Percentiles rank a stretch among this genome's conserved stretches.
Evolutionary conservation across 2,888 invertebrate species (phyloP).

Genomic region (Cephus spinipes): DNA sequence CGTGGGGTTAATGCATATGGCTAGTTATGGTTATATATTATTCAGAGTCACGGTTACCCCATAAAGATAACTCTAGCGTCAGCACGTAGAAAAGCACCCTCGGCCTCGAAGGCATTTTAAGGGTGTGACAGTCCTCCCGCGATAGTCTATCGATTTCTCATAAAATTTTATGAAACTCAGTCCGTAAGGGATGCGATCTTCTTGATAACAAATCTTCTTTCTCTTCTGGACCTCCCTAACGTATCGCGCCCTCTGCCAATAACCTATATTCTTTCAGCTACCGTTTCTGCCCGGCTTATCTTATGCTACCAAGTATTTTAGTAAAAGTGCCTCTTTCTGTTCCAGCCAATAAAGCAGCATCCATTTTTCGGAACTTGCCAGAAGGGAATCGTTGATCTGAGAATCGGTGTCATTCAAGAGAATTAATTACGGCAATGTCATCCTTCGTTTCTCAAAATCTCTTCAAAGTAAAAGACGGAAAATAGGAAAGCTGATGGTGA

Average conservation of each 20-base stretch:
- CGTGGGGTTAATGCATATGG: not conserved
- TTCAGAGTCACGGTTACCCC: slow-evolving; percentile 8
- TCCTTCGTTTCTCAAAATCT: not conserved
- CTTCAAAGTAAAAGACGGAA: not conserved
- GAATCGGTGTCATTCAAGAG: not conserved
- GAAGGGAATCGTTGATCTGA: not conserved
- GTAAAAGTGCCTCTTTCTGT: not conserved
- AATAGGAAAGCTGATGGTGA: not conserved
- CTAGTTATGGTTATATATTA: slow-evolving; percentile 7
- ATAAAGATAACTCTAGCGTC: slow-evolving; percentile 10
- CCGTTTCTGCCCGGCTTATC: not conserved
- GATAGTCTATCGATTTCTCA: slow-evolving; percentile 55
- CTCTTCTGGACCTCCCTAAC: not conserved
- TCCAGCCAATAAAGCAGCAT: not conserved
- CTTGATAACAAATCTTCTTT: not conserved
- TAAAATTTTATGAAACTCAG: slow-evolving; percentile 44
- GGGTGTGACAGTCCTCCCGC: slow-evolving; percentile 6
- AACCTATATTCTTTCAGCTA: not conserved
- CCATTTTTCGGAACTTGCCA: not conserved
- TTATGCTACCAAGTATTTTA: not conserved
- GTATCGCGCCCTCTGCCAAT: not conserved
- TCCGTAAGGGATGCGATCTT: not conserved
- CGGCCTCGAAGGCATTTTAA: slow-evolving; percentile 4
- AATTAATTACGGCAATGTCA: not conserved
- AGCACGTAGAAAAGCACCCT: not conserved